Base-by-base conservation (phyloP, 2,797 vertebrate species). In the Benthosema pterotum region DNA sequence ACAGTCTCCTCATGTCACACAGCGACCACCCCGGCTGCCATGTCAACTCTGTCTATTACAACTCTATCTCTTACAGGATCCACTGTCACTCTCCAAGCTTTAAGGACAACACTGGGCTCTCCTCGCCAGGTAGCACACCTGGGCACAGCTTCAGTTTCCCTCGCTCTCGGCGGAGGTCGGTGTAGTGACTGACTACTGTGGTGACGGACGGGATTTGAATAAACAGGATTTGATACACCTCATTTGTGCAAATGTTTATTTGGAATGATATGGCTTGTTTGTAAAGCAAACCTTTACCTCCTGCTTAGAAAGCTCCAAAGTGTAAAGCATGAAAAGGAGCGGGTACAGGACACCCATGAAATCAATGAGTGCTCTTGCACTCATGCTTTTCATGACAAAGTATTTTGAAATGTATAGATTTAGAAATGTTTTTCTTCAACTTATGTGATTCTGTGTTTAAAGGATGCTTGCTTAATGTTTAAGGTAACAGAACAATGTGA, bases 21-120 rank as follows among this genome's bases (percentile, higher is more conserved):
- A 80, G 85, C 0, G 84, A 93, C 65, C 85, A 87, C 61, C 89
- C 87, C 0, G 83, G 86, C 77, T 91, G 93, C 79, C 94, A 94
- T 19, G 75, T 90, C 48, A 94, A 92, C 74, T 94, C 95, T 0
- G 92, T 95, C 18, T 95, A 95, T 55, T 94, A 92, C 87, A 92
- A 92, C 81, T 95, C 94, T 3, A 82, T 96, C 38, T 96, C 95
- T 60, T 94, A 93, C 55, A 93, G 89, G 84, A 89, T 95, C 38
- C 93, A 93, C 14, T 90, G 90, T 67, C 90, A 92, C 54, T 94
- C 92, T 16, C 85, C 88, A 6, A 89, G 89, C 55, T 94, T 93
- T 2, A 90, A 91, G 74, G 94, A 94, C 60, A 94, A 95, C 69
- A 95, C 91, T 0, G 94, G 91, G 42, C 89, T 93, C 67, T 97